Evolutionary conservation across 2,888 invertebrate species (phyloP).

Genomic region (Aspidiotus destructor): DNA sequence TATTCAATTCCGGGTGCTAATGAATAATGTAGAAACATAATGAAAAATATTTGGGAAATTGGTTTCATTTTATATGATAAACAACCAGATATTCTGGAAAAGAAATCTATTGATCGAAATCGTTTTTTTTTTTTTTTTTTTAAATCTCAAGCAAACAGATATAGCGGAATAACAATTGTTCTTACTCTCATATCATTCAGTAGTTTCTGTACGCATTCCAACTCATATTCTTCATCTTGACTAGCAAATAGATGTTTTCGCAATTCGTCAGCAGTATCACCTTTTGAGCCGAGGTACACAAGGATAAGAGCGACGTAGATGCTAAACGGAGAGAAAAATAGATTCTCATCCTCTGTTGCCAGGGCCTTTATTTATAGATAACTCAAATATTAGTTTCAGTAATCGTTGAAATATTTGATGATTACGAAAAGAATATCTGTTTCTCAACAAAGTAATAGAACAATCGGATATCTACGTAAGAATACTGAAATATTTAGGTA

Average conservation of each 20-base stretch:
- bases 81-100: no score
- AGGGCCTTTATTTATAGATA: neutral
- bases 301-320: slow-evolving; percentile 46
- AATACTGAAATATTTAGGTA: no score
- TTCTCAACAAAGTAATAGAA: no score
- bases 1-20: slow-evolving; percentile 45
- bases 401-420: no score
- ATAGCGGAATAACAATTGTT: neutral
- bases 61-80: no score
- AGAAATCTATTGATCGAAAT: no score
- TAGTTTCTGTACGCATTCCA: slow-evolving; percentile 28
- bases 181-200: slow-evolving; percentile 36
- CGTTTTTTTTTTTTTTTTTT: no score
- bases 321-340: slow-evolving; percentile 47
- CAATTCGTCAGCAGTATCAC: slow-evolving; percentile 37
- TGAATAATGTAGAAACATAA: neutral
- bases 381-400: no score
- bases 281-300: slow-evolving; percentile 37
- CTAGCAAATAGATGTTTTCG: slow-evolving; percentile 33
- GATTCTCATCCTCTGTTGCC: slow-evolving; percentile 25
- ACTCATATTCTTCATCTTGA: slow-evolving; percentile 31
- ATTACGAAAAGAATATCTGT: no score
- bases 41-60: no score
- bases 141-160: no score
- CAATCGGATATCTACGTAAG: no score